Conservation (phyloP, 1,140 invertebrate species). For the Zaprionus inermis region DNA sequence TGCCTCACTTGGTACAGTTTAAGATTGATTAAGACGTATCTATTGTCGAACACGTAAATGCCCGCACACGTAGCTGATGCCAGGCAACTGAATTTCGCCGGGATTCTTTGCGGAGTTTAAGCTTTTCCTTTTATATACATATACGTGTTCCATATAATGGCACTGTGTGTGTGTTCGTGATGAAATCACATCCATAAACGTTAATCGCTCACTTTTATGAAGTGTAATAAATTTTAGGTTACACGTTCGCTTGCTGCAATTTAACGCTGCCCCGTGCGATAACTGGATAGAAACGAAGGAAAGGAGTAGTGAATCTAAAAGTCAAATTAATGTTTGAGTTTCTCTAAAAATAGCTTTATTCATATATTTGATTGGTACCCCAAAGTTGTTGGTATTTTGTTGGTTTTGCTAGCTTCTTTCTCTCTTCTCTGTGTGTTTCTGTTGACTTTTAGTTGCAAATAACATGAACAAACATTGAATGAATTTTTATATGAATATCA, state of each 20-base stretch:
- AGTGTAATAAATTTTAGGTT: conserved; percentile 75
- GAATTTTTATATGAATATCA: conserved; percentile 80
- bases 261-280: conserved; percentile 41
- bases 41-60: conserved; percentile 73
- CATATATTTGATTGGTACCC: conserved; percentile 78
- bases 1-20: conserved; percentile 42
- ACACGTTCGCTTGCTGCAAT: conserved; percentile 53
- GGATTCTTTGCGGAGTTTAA: conserved; percentile 28
- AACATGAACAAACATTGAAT: conserved; percentile 80
- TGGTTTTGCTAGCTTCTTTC: conserved; percentile 33
- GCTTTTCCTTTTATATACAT: conserved; percentile 12
- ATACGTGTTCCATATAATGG: not conserved
- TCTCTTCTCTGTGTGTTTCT: conserved; percentile 43
- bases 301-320: conserved; percentile 14
- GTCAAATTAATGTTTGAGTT: conserved; percentile 50
- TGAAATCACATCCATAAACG: conserved; percentile 82
- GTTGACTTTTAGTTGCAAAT: conserved; percentile 69
- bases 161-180: conserved; percentile 56
- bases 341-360: conserved; percentile 82
- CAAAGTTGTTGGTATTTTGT: conserved; percentile 43
- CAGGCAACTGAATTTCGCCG: conserved; percentile 3
- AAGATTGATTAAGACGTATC: conserved; percentile 82
- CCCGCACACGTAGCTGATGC: conserved; percentile 55
- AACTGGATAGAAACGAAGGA: conserved; percentile 22
- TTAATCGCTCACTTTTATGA: conserved; percentile 82